Base-by-base conservation (phyloP, 2,797 vertebrate species). In the Poecilia velifera region DNA sequence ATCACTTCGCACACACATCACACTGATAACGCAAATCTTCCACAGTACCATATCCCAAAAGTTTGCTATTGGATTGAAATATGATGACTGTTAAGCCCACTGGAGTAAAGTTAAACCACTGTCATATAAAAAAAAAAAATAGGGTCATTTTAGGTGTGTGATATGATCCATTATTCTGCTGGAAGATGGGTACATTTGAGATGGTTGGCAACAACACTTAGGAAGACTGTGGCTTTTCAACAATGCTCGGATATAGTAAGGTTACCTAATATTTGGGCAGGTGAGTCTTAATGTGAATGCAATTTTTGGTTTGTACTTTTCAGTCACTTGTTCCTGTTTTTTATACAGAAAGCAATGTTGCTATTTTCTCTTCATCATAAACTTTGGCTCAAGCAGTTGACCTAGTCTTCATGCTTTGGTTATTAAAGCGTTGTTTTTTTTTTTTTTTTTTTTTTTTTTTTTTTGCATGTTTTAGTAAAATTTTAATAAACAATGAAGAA, bases 401-500 rank as follows among this genome's bases (percentile, higher is more conserved):
- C 4, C 6, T 64, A 20, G 5, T 64, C 62, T 34, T 6, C 34
- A 66, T 39, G 34, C 2, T 16, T 34, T 62, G 13, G 57, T 16
- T 28, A 14, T 62, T 62, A 31, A 62, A 31, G 1, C 6, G 4
- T 16, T 31, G 2, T 1, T 8, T 8, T 7, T 41, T 41, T 41
- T 7, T 41, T 41, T 8, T 7, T 41, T 28, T 12, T 64, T 7
- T 7, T 7, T 41, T 41, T 41, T 7, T 41, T 41, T 8, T 7
- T 41, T 28, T 12, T 64, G 18, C 59, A 64, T 16, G 8, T 68
- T 41, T 68, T 8, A 25, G 18, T 66, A 39, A 20, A 9, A 25
- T 25, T 53, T 53, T 53, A 39, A 70, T 18, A 84, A 72, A 36
- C 9, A 75, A 16, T 36, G 22, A 73, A 28, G 6, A 57, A 72